Evolutionary conservation across 2,113 vertebrate species (phyloP).

Genomic region (Sarotherodon lohbergeri): DNA sequence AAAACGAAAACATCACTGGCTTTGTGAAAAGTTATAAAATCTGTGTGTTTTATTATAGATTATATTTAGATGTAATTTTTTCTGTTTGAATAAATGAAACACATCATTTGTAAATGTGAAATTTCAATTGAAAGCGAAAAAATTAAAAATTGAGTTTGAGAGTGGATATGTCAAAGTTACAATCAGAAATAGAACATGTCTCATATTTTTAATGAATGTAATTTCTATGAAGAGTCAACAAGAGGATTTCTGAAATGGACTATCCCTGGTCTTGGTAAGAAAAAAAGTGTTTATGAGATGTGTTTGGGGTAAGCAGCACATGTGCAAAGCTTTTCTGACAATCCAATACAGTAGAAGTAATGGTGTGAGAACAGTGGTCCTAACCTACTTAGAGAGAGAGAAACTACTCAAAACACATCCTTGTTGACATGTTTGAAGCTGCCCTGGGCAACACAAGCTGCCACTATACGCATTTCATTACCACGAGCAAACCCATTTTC

Average conservation of each 20-base stretch:
- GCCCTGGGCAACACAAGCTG: conserved; percentile 51
- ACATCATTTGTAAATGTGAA: not conserved
- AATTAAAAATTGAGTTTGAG: not conserved
- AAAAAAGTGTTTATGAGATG: not conserved
- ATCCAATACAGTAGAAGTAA: not conserved
- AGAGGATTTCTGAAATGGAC: not conserved
- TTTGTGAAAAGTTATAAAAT: not conserved
- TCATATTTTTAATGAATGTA: not conserved
- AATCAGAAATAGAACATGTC: not conserved
- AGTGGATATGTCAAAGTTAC: not conserved
- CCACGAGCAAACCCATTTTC: conserved; percentile 30
- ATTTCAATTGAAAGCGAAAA: not conserved
- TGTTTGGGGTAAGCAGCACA: not conserved
- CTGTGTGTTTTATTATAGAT: not conserved
- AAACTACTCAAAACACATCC: conserved; percentile 48
- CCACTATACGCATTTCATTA: conserved; percentile 46
- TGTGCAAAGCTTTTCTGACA: not conserved
- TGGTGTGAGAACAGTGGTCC: conserved; percentile 5
- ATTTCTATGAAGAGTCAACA: not conserved
- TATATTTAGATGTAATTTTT: not conserved
- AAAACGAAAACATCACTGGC: not conserved
- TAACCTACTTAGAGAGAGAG: conserved; percentile 31
- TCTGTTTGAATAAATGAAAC: not conserved
- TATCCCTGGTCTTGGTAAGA: not conserved
- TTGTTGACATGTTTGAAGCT: conserved; percentile 44